Evolutionary conservation across 2,113 vertebrate species (phyloP).

Genomic region (Hippocampus barbouri): DNA sequence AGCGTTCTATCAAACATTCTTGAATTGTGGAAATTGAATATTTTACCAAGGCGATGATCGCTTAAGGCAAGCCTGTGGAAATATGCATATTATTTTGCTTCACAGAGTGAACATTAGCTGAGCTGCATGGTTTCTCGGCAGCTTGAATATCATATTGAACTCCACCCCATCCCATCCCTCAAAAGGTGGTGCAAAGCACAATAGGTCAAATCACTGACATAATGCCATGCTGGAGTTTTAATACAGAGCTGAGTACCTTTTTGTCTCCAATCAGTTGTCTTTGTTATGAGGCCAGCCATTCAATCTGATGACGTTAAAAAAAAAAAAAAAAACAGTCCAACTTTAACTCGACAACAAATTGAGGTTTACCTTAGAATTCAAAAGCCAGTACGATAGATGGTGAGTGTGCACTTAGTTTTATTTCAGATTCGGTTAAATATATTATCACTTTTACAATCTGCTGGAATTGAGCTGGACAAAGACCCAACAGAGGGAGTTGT

Average conservation of each 20-base stretch:
- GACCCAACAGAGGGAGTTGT: no score
- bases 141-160: conserved; percentile 12
- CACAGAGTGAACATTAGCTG: conserved; percentile 32
- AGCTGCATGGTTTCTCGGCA: conserved; percentile 20
- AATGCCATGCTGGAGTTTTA: conserved; percentile 29
- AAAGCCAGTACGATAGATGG: no score
- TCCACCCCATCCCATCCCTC: background rate
- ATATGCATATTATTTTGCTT: background rate
- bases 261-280: conserved; percentile 60
- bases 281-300: conserved; percentile 42
- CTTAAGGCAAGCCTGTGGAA: conserved; percentile 24
- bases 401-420: no score
- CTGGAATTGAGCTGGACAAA: no score
- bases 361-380: background rate
- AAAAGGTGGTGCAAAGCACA: background rate
- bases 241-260: conserved; percentile 58
- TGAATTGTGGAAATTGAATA: conserved; percentile 34
- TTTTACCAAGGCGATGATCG: conserved; percentile 16
- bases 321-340: conserved; percentile 2
- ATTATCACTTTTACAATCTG: no score
- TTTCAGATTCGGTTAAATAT: no score
- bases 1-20: conserved; percentile 24
- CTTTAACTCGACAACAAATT: background rate
- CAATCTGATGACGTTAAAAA: background rate
- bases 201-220: conserved; percentile 50